Conservation (phyloP, 2,888 invertebrate species). For the Eupithecia tripunctaria region DNA sequence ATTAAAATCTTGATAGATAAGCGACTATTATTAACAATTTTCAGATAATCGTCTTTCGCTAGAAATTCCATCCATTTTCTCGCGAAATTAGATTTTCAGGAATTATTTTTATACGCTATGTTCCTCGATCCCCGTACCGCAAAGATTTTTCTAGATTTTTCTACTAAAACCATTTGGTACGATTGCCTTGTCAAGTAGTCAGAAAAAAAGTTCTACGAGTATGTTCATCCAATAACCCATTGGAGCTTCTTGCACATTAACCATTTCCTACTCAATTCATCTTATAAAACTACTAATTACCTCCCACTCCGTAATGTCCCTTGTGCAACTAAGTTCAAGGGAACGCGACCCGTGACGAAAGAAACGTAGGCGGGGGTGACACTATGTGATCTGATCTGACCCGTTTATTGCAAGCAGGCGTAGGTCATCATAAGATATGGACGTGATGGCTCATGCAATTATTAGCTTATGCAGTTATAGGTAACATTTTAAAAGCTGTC, state of each 20-base stretch:
- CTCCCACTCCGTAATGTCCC: not conserved
- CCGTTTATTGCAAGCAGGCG: constrained; percentile 8
- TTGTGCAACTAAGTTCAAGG: constrained; percentile 46
- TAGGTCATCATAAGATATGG: not conserved
- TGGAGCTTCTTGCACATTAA: not conserved
- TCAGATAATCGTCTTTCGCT: no score
- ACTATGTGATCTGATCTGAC: constrained; percentile 29
- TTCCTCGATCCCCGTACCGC: no score
- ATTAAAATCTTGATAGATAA: no score
- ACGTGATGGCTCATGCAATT: not conserved
- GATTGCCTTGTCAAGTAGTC: not conserved
- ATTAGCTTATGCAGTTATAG: not conserved
- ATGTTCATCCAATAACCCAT: not conserved
- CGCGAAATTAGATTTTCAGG: no score
- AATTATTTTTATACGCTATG: no score
- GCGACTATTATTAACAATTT: no score
- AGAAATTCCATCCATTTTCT: no score
- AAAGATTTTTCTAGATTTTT: no score
- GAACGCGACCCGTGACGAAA: constrained; percentile 35
- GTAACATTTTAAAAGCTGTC: no score
- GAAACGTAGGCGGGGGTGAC: constrained; percentile 24
- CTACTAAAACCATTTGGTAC: not conserved
- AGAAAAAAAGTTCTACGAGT: no score
- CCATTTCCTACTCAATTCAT: not conserved
- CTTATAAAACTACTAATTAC: not conserved